Evolutionary conservation across 2,113 vertebrate genomes (phyloP), one percentile per base, ranked within the genome.

Genomic region (Accipiter cooperii): DNA sequence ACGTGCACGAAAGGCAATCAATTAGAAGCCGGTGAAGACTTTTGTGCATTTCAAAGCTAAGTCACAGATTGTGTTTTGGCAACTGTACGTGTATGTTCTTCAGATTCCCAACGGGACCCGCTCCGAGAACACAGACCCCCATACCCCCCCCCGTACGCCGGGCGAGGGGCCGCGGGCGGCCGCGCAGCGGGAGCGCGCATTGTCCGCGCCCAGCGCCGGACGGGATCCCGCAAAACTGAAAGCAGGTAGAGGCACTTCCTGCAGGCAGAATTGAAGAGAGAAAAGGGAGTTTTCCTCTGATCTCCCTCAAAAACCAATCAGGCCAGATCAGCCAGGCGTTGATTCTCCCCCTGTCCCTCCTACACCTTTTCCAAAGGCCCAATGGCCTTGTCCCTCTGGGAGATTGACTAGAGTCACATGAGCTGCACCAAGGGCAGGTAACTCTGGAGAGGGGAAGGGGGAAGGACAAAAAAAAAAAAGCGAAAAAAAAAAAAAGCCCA

Each of bases 371-470:
- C 58, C 42, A 92, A 94, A 47, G 96, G 97, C 95, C 98, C 98
- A 98, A 99, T 98, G 92, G 95, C 84, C 13, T 95, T 28, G 61
- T 61, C 89, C 93, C 88, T 54, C 26, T 46, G 95, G 91, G 96
- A 92, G 96, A 97, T 98, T 95, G 97, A 96, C 98, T 98, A 63
- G 31, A 89, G 93, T 98, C 98, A 98, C 98, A 97, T 98, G 98
- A 97, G 97, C 97, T 74, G 97, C 97, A 92, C 97, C 97, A 96
- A 96, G 97, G 94, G 97, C 99, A 99, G 99, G 99, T 99, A 99
- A 99, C 98, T 97, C 89, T 71, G 87, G 91, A 89, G 92, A 97
- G 97, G 98, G 84, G 91, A 70, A 87, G 85, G 83, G 74, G 66
- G 66, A 61, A 61, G n/a, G 25, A 14, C 3, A 21, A 17, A 31